A percentile compares a stretch with the other conserved stretches of the same genome.
phyloP scores from a whole-genome alignment of 2,797 vertebrate species.

The Anguilla pacifica region DNA sequence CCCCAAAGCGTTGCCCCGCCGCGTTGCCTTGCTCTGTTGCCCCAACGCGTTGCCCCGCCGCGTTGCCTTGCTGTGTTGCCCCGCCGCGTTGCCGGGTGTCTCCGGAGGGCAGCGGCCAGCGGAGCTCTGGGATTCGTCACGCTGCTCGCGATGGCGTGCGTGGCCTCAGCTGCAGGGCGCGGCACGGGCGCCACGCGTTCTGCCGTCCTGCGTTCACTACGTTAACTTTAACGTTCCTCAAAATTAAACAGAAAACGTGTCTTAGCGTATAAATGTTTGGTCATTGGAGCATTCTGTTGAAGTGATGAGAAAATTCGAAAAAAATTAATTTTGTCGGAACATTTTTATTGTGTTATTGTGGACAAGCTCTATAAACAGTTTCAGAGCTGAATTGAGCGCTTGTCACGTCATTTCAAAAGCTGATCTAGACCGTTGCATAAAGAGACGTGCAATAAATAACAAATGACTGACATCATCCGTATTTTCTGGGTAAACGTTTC shows the following conservation, averaged over 20 bases:
- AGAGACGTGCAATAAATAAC: not conserved
- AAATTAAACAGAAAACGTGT: not conserved
- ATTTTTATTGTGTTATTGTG: no score
- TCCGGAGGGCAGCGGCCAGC: not conserved
- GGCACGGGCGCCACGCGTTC: no score
- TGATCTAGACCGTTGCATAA: not conserved
- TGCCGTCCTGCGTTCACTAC: no score
- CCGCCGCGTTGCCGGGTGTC: not conserved
- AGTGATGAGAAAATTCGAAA: not conserved
- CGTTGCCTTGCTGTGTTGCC: no score
- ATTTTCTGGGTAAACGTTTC: not conserved
- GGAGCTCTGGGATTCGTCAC: not conserved
- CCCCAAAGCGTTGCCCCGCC: not conserved
- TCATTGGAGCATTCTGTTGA: not conserved
- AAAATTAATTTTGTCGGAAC: no score
- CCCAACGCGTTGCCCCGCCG: not conserved
- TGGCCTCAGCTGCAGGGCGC: not conserved
- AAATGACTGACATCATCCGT: not conserved
- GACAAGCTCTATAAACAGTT: not conserved
- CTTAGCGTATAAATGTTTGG: not conserved
- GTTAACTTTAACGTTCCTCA: not conserved
- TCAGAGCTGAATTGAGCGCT: not conserved
- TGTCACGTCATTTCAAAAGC: not conserved
- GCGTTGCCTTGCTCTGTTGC: no score
- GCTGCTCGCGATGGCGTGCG: not conserved